Base-by-base conservation (phyloP, 2,113 vertebrate species). In the Phyllostomus discolor region DNA sequence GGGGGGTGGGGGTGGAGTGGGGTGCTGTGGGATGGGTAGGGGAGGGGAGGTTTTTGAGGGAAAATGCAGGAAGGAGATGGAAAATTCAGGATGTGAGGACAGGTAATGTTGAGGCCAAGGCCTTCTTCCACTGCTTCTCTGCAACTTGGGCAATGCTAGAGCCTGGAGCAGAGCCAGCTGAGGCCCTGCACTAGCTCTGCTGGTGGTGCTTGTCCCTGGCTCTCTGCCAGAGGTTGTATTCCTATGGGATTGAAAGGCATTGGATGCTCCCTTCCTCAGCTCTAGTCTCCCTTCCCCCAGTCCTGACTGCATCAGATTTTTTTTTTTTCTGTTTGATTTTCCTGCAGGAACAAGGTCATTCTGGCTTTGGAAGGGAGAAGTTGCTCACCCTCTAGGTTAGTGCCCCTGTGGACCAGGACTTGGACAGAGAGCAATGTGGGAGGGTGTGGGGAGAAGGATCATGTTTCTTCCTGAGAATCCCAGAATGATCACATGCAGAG, bases 281-380 rank as follows among this genome's bases (percentile, higher is more conserved):
- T 17, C 62, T 9, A 1, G 20, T 20, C 24, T 85, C 17, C 66
- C 46, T 43, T 19, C n/a, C 43, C 48, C 35, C 54, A 59, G 35
- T 1, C 31, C 69, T 0, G 0, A 10, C 10, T 72, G 19, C 0
- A 0, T n/a, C 52, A 83, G n/a, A 64, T 46, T 31, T 70, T 31
- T 38, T 70, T 22, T 70, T 7, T 70, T 35, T 41, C 38, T 69
- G 66, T 35, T 35, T 70, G 67, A 38, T 10, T 81, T 57, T 38
- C 35, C 79, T 62, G 54, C 9, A 31, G 26, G 79, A 75, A 43
- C 70, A 88, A 95, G 90, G 88, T 75, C 92, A 70, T 38, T 38
- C n/a, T 78, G 46, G 48, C 59, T 35, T 73, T 43, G 2, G 14
- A 83, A n/a, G 10, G 75, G 54, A 33, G n/a, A 93, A 26, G 20